Evolutionary conservation across 2,888 invertebrate genomes (phyloP).

Genomic region (Melanargia galathea): DNA sequence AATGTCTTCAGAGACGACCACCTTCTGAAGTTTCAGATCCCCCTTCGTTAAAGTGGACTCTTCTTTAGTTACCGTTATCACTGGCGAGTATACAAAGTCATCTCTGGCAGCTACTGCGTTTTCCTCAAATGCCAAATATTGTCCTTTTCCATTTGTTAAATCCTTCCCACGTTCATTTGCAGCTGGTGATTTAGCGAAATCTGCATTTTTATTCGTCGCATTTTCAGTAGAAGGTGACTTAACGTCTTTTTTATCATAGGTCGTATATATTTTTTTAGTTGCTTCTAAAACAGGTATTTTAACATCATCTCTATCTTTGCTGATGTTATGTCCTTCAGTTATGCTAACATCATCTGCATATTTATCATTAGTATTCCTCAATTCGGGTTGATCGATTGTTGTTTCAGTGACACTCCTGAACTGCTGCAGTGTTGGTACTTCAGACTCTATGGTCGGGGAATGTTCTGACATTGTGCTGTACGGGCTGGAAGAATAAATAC

Average conservation of each 20-base stretch:
- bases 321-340: neutral
- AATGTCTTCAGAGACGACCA: conserved; percentile 66
- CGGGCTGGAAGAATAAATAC: neutral
- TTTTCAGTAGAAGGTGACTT: neutral
- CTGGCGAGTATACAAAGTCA: conserved; percentile 52
- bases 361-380: neutral
- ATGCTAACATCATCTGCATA: neutral
- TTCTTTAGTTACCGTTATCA: conserved; percentile 62
- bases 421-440: neutral
- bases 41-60: conserved; percentile 63
- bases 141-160: neutral
- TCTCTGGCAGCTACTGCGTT: conserved; percentile 35
- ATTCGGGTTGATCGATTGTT: neutral
- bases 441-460: neutral
- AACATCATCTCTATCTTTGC: neutral
- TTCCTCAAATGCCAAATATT: conserved; percentile 6
- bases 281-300: neutral
- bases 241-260: neutral
- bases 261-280: neutral
- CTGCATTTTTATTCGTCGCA: neutral
- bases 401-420: neutral
- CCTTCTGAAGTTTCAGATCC: conserved; percentile 63
- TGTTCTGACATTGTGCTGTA: conserved; percentile 8
- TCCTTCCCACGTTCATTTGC: too few species aligned
- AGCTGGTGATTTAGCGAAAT: neutral